Conservation (phyloP, 2,797 vertebrate genomes). For the Acanthis flammea region DNA sequence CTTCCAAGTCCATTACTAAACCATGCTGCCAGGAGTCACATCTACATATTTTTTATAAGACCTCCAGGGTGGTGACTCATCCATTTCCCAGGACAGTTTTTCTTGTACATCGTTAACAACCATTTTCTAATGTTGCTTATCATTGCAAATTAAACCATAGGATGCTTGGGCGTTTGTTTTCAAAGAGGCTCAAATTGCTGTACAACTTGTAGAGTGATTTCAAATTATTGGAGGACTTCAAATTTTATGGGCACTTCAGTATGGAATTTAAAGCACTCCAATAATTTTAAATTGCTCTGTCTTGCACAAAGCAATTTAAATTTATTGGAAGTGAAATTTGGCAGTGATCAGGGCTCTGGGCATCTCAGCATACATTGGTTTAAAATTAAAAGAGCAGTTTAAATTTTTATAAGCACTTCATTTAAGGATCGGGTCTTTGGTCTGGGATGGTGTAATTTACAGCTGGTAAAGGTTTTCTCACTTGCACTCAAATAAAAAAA, state of each 20-base stretch:
- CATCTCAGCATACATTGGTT: conserved; percentile 47
- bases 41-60: not conserved
- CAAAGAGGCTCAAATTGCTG: conserved; percentile 49
- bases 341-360: conserved; percentile 61
- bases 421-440: conserved; percentile 28
- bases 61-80: not conserved
- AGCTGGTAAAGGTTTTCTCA: not conserved
- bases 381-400: conserved; percentile 58
- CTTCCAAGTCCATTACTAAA: not conserved
- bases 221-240: conserved; percentile 62
- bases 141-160: conserved; percentile 57
- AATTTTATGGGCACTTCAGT: conserved; percentile 65
- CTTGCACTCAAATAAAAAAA: not conserved
- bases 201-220: conserved; percentile 46
- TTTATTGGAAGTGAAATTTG: conserved; percentile 74
- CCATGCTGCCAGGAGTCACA: too few relatives aligned
- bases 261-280: conserved; percentile 63
- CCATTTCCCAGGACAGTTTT: not conserved
- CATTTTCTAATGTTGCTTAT: conserved; percentile 33
- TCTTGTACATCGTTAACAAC: not conserved
- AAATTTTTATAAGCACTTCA: conserved; percentile 54
- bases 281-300: conserved; percentile 70
- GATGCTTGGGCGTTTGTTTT: conserved; percentile 23
- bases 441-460: not conserved
- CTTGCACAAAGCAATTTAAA: conserved; percentile 71